Conservation (phyloP, 2,113 vertebrate genomes). For the Platichthys flesus region DNA sequence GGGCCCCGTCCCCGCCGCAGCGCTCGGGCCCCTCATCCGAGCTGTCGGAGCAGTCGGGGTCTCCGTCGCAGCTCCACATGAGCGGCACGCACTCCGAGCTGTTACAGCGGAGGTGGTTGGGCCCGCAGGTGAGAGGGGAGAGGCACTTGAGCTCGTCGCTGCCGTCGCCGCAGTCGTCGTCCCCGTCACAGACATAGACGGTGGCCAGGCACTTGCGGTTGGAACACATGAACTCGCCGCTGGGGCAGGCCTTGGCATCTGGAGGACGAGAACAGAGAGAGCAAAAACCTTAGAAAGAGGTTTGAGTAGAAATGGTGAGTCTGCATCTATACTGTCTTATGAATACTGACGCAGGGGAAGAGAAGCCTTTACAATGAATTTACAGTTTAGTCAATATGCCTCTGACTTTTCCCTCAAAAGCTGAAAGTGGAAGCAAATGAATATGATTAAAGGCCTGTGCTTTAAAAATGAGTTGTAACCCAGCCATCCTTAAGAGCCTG, state of each 20-base stretch:
- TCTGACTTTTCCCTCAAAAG: background rate
- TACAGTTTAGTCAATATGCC: too few species aligned
- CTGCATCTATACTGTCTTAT: background rate
- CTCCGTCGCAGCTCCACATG: constrained; percentile 94
- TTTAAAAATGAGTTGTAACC: background rate
- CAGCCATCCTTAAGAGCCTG: background rate
- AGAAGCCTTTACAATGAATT: background rate
- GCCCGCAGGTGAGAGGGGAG: constrained; percentile 86
- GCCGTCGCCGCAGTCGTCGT: constrained; percentile 91
- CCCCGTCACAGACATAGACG: constrained; percentile 91
- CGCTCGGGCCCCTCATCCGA: constrained; percentile 89
- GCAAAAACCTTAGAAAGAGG: background rate
- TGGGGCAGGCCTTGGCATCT: constrained; percentile 86
- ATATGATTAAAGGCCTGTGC: too few species aligned
- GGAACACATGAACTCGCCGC: constrained; percentile 92
- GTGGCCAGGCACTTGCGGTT: constrained; percentile 91
- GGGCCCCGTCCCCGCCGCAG: constrained; percentile 83
- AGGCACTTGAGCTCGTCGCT: constrained; percentile 92
- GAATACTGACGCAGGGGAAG: background rate
- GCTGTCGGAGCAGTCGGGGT: constrained; percentile 91
- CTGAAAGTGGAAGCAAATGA: background rate
- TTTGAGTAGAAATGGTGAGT: background rate
- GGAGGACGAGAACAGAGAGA: background rate
- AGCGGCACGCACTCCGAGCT: constrained; percentile 90
- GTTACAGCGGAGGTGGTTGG: constrained; percentile 92